These are phyloP conservation scores for Aleiodes leptofemur DNA, from an alignment of 2,888 invertebrate genomes.

Conservation along the genomic window DNA sequence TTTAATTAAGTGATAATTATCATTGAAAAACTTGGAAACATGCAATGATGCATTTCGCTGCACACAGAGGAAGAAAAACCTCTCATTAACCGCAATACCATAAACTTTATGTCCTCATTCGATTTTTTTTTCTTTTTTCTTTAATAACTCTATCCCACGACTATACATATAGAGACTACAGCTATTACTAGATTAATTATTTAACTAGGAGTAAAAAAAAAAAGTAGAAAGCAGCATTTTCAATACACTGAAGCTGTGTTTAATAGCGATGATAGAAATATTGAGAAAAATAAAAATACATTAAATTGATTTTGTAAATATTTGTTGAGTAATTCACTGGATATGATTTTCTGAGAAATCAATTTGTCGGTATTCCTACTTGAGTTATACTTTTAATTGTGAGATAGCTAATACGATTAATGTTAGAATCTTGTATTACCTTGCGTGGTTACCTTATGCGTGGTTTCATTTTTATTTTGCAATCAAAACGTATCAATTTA, in stretches of 20 bases:
- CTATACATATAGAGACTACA: background rate
- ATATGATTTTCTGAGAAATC: background rate
- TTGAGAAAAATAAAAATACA: constrained; percentile 8
- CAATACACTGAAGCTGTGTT: background rate
- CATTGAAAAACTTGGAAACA: background rate
- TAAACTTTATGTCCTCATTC: background rate
- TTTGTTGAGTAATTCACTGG: background rate
- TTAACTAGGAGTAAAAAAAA: constrained; percentile 13
- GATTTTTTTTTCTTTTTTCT: constrained; percentile 14
- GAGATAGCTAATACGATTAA: background rate
- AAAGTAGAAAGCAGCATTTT: background rate
- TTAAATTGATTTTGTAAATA: background rate
- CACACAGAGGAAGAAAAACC: background rate
- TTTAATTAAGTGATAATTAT: constrained; percentile 6
- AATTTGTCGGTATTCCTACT: constrained; percentile 28
- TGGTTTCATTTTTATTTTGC: constrained; percentile 13
- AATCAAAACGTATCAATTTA: background rate
- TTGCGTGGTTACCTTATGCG: background rate
- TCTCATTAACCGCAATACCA: background rate
- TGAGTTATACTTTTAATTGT: background rate
- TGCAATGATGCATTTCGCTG: background rate
- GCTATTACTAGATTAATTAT: constrained; percentile 30
- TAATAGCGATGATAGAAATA: background rate
- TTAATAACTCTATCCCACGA: constrained; percentile 27
- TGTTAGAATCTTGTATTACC: background rate